Evolutionary conservation across 2,888 invertebrate species (phyloP), one percentile per base, ranked within the genome.

Genomic region (Lycia hirtaria): DNA sequence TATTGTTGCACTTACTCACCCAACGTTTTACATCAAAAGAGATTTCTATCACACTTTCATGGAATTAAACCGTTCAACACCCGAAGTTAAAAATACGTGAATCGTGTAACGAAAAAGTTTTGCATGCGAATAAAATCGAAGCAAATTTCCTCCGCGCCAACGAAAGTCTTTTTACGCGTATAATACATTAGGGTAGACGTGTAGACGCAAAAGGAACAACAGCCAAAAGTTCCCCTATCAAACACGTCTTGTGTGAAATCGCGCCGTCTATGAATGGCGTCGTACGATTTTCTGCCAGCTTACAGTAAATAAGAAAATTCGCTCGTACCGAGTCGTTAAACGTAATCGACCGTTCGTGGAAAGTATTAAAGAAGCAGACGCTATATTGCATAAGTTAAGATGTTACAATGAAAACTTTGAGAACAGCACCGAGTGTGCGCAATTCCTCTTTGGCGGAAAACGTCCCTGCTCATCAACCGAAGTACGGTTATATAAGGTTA

Each of bases 361-460:
- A 92, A 90, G 91, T 90, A 90, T 90, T 88, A 90, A 88, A 87
- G 87, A 86, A 87, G 86, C 87, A 84, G 83, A 87, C 86, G 85
- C 81, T 86, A 88, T 90, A 91, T 89, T 89, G 89, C 90, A 86
- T 87, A 91, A 91, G 90, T 91, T 91, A 81, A 83, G 87, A 87
- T 87, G 87, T 90, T 81, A 88, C 88, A 90, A 84, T 89, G 89
- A 81, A 90, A 91, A 90, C 83, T 90, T 90, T 81, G 85, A 80
- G 80, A 78, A 79, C 77, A 81, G 81, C 84, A 80, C 82, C 86
- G 81, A 88, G 87, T 89, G 88, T 82, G 86, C 85, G 76, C 84
- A 80, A 86, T 87, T 83, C 81, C 84, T 86, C 81, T 78, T 80
- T 49, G 56, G 48, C 78, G 79, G 78, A 76, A 70, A 76, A 83